Evolutionary conservation across 1,140 invertebrate genomes (phyloP).

Genomic region (Drosophila triauraria): DNA sequence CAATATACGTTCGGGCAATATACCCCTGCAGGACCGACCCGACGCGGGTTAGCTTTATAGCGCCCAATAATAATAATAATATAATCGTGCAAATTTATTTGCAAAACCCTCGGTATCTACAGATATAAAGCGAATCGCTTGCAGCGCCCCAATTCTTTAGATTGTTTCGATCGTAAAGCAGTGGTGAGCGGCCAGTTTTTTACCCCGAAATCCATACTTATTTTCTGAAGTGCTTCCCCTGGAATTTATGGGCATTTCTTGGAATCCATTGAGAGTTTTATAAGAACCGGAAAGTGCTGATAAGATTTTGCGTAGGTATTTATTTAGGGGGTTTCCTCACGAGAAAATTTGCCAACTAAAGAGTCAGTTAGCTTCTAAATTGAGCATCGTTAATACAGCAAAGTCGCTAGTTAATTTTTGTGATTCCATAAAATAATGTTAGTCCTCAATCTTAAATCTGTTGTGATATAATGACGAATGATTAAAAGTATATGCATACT

Average conservation of each 20-base stretch:
- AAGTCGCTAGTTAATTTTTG: background rate
- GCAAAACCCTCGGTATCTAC: constrained; percentile 10
- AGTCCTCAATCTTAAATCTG: too few relatives aligned
- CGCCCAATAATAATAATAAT: constrained; percentile 21
- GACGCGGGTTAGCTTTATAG: constrained; percentile 61
- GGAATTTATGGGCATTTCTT: constrained; percentile 6
- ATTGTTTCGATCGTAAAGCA: constrained; percentile 56
- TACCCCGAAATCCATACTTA: background rate
- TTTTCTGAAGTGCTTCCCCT: constrained; percentile 30
- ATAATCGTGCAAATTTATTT: constrained; percentile 45
- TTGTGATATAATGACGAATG: too few relatives aligned
- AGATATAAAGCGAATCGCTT: constrained; percentile 43
- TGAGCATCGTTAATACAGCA: background rate
- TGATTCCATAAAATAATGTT: background rate
- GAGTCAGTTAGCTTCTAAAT: background rate
- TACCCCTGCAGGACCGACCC: background rate
- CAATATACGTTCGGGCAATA: constrained; percentile 36
- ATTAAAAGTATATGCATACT: too few relatives aligned
- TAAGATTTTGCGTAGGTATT: constrained; percentile 1
- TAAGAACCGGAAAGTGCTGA: constrained; percentile 17
- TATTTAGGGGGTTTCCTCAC: constrained; percentile 7
- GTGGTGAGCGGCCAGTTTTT: constrained; percentile 40
- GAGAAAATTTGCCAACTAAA: background rate
- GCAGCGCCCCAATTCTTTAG: constrained; percentile 44
- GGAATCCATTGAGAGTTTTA: constrained; percentile 16